These are phyloP conservation scores for Agriopis marginaria DNA, from an alignment of 2,888 invertebrate species.

Conservation along the genomic window DNA sequence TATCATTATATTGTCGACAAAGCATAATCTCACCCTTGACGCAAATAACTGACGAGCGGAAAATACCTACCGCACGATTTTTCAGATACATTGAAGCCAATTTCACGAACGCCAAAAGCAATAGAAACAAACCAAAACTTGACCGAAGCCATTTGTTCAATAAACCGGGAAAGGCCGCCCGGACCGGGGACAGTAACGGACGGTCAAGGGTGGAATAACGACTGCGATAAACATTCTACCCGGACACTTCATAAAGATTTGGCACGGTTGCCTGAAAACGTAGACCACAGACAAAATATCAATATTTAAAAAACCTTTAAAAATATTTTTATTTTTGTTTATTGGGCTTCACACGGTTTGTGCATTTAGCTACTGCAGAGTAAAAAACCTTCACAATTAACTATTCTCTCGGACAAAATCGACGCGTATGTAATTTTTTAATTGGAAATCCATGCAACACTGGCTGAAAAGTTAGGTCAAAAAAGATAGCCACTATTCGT, in stretches of 20 bases:
- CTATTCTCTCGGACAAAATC: too few species aligned
- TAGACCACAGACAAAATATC: not conserved
- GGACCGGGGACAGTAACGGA: conserved; percentile 21
- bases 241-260: conserved; percentile 34
- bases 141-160: conserved; percentile 18
- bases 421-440: conserved; percentile 10
- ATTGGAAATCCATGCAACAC: conserved; percentile 13
- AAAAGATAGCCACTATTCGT: conserved; percentile 1
- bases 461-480: conserved; percentile 11
- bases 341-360: too few species aligned
- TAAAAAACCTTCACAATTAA: too few species aligned
- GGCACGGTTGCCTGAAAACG: conserved; percentile 11
- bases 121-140: conserved; percentile 16
- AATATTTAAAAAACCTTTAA: too few species aligned
- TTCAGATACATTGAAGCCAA: conserved; percentile 1
- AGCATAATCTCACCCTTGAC: too few species aligned
- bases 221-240: conserved; percentile 31
- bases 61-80: too few species aligned
- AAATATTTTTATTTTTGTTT: too few species aligned
- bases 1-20: too few species aligned
- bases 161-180: conserved; percentile 19
- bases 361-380: too few species aligned
- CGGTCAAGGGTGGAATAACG: conserved; percentile 36
- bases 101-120: conserved; percentile 8
- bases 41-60: too few species aligned